phyloP scores from a whole-genome alignment of 2,797 vertebrate genomes.

The Benthosema pterotum region DNA sequence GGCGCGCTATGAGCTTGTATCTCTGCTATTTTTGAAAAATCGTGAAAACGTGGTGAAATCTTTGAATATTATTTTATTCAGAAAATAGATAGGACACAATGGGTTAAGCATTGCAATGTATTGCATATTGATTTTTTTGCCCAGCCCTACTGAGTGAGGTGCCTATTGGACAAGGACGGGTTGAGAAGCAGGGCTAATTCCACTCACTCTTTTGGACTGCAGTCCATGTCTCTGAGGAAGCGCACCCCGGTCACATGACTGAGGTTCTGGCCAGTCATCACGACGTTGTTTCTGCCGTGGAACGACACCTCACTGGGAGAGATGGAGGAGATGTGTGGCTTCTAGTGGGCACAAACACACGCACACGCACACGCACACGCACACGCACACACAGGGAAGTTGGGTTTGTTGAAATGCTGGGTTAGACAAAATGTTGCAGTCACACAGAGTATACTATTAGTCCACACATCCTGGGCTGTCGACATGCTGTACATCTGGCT shows the following conservation, averaged over 20 bases:
- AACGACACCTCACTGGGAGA: slow-evolving; percentile 81
- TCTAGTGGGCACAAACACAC: slow-evolving; percentile 51
- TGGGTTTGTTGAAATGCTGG: not conserved
- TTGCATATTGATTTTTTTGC: no score
- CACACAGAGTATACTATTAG: not conserved
- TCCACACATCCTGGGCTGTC: not conserved
- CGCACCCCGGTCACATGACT: slow-evolving; percentile 76
- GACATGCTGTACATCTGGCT: not conserved
- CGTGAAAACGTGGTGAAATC: no score
- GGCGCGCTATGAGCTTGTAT: no score
- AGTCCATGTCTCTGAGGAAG: slow-evolving; percentile 79
- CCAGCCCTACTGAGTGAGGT: no score
- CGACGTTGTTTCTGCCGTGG: slow-evolving; percentile 82
- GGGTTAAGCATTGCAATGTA: no score
- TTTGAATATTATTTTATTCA: no score
- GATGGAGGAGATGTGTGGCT: slow-evolving; percentile 81
- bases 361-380: not conserved
- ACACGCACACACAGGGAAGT: not conserved
- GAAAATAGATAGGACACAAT: no score
- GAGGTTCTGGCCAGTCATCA: slow-evolving; percentile 86
- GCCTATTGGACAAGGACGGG: no score
- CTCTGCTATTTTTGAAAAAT: no score
- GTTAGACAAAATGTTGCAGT: not conserved
- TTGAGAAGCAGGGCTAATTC: no score
- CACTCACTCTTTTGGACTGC: slow-evolving; percentile 85